Evolutionary conservation across 2,113 vertebrate species (phyloP).

Genomic region (Petrocephalus zakoni): DNA sequence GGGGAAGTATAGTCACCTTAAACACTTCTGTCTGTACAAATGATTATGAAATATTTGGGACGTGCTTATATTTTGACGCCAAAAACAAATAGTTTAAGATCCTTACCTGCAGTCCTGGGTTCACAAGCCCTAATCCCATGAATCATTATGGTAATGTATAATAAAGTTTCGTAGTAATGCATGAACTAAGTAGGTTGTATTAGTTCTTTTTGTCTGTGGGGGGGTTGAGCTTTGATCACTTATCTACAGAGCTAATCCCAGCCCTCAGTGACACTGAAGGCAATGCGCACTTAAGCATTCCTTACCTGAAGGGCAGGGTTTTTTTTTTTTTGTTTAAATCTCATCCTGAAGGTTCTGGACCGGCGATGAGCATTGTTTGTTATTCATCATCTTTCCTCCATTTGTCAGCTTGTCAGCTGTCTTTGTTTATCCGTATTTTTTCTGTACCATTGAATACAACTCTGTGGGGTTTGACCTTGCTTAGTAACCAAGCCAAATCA

Average conservation of each 20-base stretch:
- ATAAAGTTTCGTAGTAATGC: background rate
- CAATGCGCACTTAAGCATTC: background rate
- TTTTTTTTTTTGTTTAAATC: background rate
- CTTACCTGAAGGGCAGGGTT: background rate
- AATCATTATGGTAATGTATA: background rate
- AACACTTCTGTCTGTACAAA: background rate
- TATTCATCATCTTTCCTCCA: background rate
- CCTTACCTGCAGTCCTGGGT: background rate
- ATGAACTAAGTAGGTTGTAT: background rate
- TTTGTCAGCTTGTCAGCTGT: background rate
- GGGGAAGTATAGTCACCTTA: background rate
- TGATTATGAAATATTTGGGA: background rate
- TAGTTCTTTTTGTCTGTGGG: background rate
- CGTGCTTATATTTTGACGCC: background rate
- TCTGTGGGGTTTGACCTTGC: background rate
- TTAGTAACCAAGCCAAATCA: background rate
- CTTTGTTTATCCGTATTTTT: background rate
- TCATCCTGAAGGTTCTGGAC: background rate
- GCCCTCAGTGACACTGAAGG: background rate
- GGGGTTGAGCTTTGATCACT: background rate
- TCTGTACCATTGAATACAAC: background rate
- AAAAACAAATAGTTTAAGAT: background rate
- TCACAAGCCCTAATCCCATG: background rate
- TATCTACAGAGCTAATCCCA: background rate
- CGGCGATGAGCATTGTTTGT: background rate